These are phyloP conservation scores for Spilosoma lubricipeda DNA, from an alignment of 2,888 invertebrate species.

Conservation along the genomic window DNA sequence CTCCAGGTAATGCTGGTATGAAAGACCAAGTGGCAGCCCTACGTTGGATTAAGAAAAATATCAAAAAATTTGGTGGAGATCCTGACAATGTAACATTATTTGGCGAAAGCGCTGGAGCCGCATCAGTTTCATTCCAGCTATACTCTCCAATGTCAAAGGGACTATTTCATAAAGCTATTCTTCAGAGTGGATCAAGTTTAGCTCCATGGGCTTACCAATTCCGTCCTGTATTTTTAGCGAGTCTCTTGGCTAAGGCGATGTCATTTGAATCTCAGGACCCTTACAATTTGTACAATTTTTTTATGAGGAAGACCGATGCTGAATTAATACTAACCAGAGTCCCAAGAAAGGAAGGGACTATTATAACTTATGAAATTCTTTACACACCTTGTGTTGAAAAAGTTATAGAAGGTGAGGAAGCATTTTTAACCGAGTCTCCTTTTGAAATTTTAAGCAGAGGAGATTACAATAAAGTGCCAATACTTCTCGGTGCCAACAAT, in stretches of 20 bases:
- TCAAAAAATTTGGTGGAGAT: conserved; percentile 71
- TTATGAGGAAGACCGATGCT: conserved; percentile 64
- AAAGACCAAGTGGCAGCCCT: conserved; percentile 76
- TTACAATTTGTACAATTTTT: conserved; percentile 65
- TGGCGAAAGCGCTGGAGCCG: conserved; percentile 77
- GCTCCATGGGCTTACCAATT: conserved; percentile 72
- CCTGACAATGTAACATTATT: conserved; percentile 72
- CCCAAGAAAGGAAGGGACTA: conserved; percentile 64
- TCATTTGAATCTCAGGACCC: conserved; percentile 64
- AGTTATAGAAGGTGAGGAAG: conserved; percentile 67
- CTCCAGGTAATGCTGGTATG: conserved; percentile 75
- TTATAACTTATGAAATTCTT: conserved; percentile 65
- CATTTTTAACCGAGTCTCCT: conserved; percentile 71
- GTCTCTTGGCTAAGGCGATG: conserved; percentile 70
- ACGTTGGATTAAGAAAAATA: conserved; percentile 71
- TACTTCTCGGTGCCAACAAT: conserved; percentile 69
- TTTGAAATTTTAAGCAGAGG: conserved; percentile 63
- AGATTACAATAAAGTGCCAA: conserved; percentile 71
- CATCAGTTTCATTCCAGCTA: conserved; percentile 71
- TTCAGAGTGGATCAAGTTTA: conserved; percentile 75
- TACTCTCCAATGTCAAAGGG: conserved; percentile 76
- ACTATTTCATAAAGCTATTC: conserved; percentile 74
- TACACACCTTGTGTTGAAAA: conserved; percentile 72
- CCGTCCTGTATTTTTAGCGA: conserved; percentile 68
- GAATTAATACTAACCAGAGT: conserved; percentile 70